phyloP scores from a whole-genome alignment of 2,888 invertebrate genomes.

The Volucella inflata region DNA sequence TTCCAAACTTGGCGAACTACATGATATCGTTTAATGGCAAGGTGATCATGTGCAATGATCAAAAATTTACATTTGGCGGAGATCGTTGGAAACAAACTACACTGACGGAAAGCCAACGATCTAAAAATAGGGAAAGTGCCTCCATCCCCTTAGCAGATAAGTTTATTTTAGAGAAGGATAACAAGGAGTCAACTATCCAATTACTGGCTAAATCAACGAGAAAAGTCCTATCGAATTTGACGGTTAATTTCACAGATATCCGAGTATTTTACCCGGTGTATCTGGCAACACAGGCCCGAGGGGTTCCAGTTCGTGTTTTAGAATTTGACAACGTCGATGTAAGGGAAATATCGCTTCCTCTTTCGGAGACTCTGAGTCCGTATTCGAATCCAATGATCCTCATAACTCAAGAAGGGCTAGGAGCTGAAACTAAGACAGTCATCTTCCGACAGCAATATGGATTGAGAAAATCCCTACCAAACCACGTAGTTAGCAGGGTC shows the following conservation, averaged over 20 bases:
- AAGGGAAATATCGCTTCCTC: not conserved
- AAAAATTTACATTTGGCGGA: conserved; percentile 44
- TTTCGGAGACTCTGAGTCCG: conserved; percentile 33
- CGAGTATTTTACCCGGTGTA: conserved; percentile 41
- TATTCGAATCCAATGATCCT: conserved; percentile 28
- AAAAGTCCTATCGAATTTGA: conserved; percentile 3
- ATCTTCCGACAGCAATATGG: conserved; percentile 31
- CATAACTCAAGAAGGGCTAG: conserved; percentile 8
- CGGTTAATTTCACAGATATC: conserved; percentile 19
- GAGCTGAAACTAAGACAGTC: not conserved
- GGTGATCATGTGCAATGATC: conserved; percentile 4
- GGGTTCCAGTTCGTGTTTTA: conserved; percentile 4
- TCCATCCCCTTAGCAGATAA: conserved; percentile 11
- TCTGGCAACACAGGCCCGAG: not conserved
- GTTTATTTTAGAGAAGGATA: conserved; percentile 14
- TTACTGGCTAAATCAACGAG: not conserved
- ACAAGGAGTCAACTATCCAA: conserved; percentile 1
- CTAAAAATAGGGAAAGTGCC: not conserved
- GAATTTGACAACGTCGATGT: not conserved
- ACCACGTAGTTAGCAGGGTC: conserved; percentile 20
- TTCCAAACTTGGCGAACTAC: conserved; percentile 29
- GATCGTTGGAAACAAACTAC: not conserved
- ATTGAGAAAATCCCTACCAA: conserved; percentile 2
- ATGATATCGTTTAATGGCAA: conserved; percentile 28
- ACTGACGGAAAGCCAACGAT: not conserved